Percentiles rank a stretch among this genome's conserved stretches.
These are phyloP conservation scores for Drosophila repleta DNA, from an alignment of 1,140 invertebrate species.

Conservation along the genomic window DNA sequence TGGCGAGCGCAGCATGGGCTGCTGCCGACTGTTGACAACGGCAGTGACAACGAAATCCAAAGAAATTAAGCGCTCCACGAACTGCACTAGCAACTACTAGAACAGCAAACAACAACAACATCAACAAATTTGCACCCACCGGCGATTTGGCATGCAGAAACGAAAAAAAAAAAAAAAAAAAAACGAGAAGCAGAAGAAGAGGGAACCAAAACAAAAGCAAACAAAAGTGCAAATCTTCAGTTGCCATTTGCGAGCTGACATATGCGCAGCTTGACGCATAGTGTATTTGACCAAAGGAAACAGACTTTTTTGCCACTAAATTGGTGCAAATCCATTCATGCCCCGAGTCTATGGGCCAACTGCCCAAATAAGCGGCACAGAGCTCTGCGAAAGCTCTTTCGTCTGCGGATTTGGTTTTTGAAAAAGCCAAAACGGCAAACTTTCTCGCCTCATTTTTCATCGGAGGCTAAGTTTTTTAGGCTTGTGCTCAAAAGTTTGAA, in stretches of 20 bases:
- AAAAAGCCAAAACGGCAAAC: slow-evolving; percentile 36
- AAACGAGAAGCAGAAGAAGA: slow-evolving; percentile 17
- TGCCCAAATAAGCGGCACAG: background rate
- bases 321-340: slow-evolving; percentile 4
- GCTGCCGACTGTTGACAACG: slow-evolving; percentile 59
- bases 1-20: background rate
- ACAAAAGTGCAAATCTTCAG: slow-evolving; percentile 32
- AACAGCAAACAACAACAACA: slow-evolving; percentile 6
- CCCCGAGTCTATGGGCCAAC: background rate
- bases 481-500: slow-evolving; percentile 51
- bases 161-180: slow-evolving; percentile 23
- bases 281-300: background rate
- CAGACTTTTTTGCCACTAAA: slow-evolving; percentile 2
- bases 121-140: slow-evolving; percentile 21
- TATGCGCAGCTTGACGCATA: slow-evolving; percentile 3
- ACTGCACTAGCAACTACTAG: slow-evolving; percentile 47
- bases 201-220: slow-evolving; percentile 28
- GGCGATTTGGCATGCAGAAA: slow-evolving; percentile 47
- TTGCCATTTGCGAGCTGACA: slow-evolving; percentile 4
- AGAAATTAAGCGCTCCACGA: slow-evolving; percentile 79
- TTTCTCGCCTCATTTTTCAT: slow-evolving; percentile 75
- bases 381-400: slow-evolving; percentile 10
- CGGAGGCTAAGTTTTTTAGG: slow-evolving; percentile 39
- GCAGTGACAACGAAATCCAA: slow-evolving; percentile 74
- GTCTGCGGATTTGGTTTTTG: slow-evolving; percentile 5